Evolutionary conservation across 1,140 invertebrate genomes (phyloP), one percentile per base, ranked within the genome.

Genomic region (Bombus waltoni): DNA sequence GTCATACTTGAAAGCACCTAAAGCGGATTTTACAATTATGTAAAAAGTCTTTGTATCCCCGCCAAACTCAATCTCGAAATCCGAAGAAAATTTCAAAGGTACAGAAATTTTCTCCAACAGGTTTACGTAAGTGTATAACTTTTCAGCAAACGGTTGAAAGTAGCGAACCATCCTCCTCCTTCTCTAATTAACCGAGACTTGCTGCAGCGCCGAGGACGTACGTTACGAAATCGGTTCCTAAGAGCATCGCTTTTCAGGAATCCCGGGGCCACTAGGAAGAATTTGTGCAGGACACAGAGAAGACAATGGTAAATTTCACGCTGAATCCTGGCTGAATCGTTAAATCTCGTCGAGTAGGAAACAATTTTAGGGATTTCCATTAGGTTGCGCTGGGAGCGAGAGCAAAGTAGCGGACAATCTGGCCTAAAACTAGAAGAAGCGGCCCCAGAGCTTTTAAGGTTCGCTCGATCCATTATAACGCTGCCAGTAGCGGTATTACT

Each of bases 351-450:
- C 53, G 40, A 78, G 66, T 62, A 62, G 40, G 66, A 77, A 80
- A 80, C 76, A 80, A 84, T 84, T 84, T 84, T 84, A 72, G 53
- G 76, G 83, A 84, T 84, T 84, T 84, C 76, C 83, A 84, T 72
- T 72, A 79, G 66, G 53, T 84, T 28, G 18, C 28, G 74, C 47
- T 62, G 40, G n/a, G 35, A 22, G 18, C 47, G 6, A 44, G 53
- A 35, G 15, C 38, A 15, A 53, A 53, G 73, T 42, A 35, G n/a
- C 70, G 47, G 40, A 53, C 83, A 70, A 80, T 71, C 66, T 62
- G 66, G 53, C 42, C 76, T 72, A 72, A 44, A 84, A 77, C 83
- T 72, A 38, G 32, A 77, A 72, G 71, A 47, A 81, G 59, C 78
- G n/a, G 40, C 32, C 35, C 57, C 38, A 10, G 42, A 5, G 76